Evolutionary conservation across 2,797 vertebrate species (phyloP).

Genomic region (Discoglossus pictus): DNA sequence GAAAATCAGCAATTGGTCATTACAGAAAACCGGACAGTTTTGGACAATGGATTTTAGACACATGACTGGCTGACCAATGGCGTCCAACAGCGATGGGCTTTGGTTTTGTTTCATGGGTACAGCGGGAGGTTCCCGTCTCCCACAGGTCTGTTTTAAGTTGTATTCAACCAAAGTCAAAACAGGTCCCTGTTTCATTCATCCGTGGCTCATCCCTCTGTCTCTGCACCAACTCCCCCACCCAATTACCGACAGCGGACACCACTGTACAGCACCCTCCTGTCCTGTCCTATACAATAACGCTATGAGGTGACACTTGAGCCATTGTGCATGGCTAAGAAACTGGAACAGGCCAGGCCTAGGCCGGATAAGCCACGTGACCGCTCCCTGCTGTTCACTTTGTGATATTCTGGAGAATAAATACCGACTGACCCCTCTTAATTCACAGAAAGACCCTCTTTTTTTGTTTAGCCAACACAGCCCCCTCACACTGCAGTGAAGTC

Average conservation of each 20-base stretch:
- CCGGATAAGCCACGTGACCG: constrained; percentile 51
- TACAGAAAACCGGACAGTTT: constrained; percentile 26
- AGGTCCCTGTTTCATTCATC: constrained; percentile 47
- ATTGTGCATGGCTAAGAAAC: constrained; percentile 55
- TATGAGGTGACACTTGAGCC: constrained; percentile 50
- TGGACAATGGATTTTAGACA: constrained; percentile 46
- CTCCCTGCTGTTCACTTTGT: constrained; percentile 52
- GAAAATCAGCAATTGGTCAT: constrained; percentile 54
- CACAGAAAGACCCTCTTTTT: constrained; percentile 42
- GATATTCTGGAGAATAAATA: neutral
- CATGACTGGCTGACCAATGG: constrained; percentile 59
- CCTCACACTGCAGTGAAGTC: neutral
- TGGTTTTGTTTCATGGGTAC: constrained; percentile 60
- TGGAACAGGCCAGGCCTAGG: constrained; percentile 49
- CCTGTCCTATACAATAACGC: constrained; percentile 11
- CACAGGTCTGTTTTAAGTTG: constrained; percentile 64
- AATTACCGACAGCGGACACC: constrained; percentile 75
- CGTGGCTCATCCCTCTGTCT: constrained; percentile 62
- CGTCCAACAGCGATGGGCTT: constrained; percentile 65
- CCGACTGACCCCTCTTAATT: constrained; percentile 54
- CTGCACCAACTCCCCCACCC: constrained; percentile 65
- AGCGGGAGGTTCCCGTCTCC: constrained; percentile 65
- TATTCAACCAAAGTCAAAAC: constrained; percentile 61
- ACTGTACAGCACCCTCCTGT: constrained; percentile 66
- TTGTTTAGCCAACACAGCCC: constrained; percentile 61